phyloP scores from a whole-genome alignment of 2,797 vertebrate genomes.

The Acanthiza pusilla region DNA sequence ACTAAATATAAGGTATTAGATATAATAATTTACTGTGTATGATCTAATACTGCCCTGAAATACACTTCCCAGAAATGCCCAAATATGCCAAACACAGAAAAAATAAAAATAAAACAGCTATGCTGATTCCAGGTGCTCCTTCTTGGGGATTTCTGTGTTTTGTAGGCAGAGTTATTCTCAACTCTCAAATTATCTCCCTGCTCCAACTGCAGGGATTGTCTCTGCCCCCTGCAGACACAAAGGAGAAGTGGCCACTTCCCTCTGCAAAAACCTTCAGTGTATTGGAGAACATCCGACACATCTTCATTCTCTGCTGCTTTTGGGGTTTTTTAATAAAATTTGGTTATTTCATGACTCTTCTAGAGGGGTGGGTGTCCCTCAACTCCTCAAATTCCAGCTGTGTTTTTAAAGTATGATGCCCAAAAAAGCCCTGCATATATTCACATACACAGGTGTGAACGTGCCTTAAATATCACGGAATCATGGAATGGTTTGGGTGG shows the following conservation, averaged over 20 bases:
- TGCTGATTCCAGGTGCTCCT: fast-evolving
- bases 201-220: neutral
- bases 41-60: neutral
- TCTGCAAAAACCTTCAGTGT: fast-evolving
- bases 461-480: neutral
- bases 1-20: neutral
- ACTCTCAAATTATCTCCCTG: neutral
- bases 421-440: neutral
- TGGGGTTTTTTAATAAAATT: neutral
- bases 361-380: too few relatives aligned
- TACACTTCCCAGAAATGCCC: neutral
- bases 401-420: neutral
- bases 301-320: neutral
- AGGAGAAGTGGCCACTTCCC: neutral
- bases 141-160: neutral
- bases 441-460: fast-evolving
- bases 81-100: neutral
- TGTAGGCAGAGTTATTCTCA: neutral
- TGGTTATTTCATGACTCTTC: neutral
- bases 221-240: constrained; percentile 18
- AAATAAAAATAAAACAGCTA: neutral
- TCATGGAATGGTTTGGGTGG: neutral
- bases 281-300: fast-evolving
- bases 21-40: neutral
- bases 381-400: neutral